phyloP scores from a whole-genome alignment of 2,113 vertebrate genomes.

The Myotis yumanensis region DNA sequence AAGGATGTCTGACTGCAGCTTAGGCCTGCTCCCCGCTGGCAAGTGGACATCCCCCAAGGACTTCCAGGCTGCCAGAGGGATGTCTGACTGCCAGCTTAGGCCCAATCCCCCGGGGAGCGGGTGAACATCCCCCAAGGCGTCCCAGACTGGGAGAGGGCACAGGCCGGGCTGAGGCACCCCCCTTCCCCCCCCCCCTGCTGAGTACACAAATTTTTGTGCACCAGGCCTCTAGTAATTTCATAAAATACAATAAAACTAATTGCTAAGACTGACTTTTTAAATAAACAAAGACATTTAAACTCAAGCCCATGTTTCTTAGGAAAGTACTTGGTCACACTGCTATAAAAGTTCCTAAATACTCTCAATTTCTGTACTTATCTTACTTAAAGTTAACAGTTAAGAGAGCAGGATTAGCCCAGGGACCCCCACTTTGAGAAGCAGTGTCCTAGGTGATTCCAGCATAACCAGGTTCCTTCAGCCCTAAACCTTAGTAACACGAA shows the following conservation, averaged over 20 bases:
- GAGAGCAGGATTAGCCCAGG: background rate
- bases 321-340: background rate
- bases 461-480: background rate
- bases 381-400: background rate
- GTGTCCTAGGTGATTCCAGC: slow-evolving; percentile 41
- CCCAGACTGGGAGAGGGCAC: no score
- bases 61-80: no score
- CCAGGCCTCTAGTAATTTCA: background rate
- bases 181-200: no score
- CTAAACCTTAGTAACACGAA: background rate
- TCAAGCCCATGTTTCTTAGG: background rate
- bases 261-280: background rate
- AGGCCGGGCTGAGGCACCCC: no score
- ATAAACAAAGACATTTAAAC: background rate
- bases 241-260: slow-evolving; percentile 37
- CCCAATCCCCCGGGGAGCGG: no score
- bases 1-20: no score
- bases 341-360: background rate
- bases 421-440: background rate
- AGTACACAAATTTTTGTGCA: no score
- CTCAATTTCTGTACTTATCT: background rate
- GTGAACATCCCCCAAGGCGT: no score
- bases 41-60: no score
- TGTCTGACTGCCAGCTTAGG: no score
- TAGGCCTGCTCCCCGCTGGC: no score